Evolutionary conservation across 2,888 invertebrate species (phyloP), one percentile per base, ranked within the genome.

Genomic region (Cheilosia grossa): DNA sequence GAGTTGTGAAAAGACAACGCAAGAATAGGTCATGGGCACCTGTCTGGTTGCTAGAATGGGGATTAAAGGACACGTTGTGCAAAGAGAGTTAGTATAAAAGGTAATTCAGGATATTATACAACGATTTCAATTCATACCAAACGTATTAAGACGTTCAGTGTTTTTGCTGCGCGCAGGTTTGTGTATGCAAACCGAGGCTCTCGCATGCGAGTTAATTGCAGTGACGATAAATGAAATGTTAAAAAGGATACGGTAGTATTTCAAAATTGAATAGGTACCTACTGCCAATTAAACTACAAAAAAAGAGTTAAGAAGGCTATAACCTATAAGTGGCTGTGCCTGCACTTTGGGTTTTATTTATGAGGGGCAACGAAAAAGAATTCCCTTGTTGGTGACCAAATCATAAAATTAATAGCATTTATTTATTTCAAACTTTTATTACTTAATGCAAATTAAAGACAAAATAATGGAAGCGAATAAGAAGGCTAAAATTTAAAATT

Each of bases 11-110:
- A n/a, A 13, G 51, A 33, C 5, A 15, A 24, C 9, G 19, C 15
- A 7, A 37, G 17, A 15, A 7, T 61, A 51, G 64, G 59, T 66
- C 51, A 59, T 42, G 51, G 40, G 64, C 79, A 79, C 47, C 78
- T 78, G 78, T 54, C 69, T 30, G 21, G 21, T 59, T 73, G 30
- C 56, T 49, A 47, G 37, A 61, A 37, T 42, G 63, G 37, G 44
- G 17, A 6, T 72, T 54, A 19, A 53, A 27, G 21, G 19, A 42
- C 15, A 40, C 17, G 10, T 17, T 19, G 13, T 30, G 63, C 42
- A 21, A n/a, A 15, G 27, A 17, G n/a, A n/a, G n/a, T 42, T 15
- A 24, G 17, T 44, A 59, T 9, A n/a, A 17, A 17, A 59, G 13
- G 4, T 42, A 27, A 9, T 17, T 19, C 33, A 37, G 49, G 42